Percentiles rank a stretch among this genome's conserved stretches.
Evolutionary conservation across 2,797 vertebrate species (phyloP).

Genomic region (Aotus griseimembra): DNA sequence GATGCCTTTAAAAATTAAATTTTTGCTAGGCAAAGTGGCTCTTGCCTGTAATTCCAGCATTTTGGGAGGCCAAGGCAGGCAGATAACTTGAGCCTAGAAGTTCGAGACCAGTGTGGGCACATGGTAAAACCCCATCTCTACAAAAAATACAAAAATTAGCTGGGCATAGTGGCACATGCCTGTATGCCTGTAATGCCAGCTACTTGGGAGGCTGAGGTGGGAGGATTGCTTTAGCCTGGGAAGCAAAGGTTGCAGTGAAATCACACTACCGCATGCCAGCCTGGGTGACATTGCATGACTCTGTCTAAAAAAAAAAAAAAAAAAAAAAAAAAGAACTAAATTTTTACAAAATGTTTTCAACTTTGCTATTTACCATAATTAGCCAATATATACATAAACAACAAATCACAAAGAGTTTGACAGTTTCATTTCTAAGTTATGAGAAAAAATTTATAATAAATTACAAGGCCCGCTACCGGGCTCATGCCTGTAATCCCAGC

Average conservation of each 20-base stretch:
- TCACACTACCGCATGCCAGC: not conserved
- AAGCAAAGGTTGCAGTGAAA: not conserved
- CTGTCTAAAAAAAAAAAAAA: not conserved
- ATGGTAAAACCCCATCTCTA: not conserved
- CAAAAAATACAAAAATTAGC: not conserved
- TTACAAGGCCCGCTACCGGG: not conserved
- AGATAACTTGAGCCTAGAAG: not conserved
- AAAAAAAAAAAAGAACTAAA: not conserved
- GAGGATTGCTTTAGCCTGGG: not conserved
- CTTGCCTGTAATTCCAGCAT: not conserved
- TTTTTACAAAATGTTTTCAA: not conserved
- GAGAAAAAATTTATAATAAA: not conserved
- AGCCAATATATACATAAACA: not conserved
- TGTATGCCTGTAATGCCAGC: not conserved
- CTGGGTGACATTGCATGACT: not conserved
- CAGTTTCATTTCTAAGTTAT: constrained; percentile 37
- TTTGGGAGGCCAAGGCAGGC: not conserved
- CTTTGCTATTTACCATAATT: not conserved
- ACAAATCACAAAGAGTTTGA: not conserved
- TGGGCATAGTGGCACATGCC: not conserved
- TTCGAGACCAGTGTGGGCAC: not conserved
- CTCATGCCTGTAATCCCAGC: not conserved
- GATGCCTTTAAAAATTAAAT: not conserved
- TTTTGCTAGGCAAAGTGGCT: not conserved
- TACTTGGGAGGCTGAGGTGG: not conserved